Conservation (phyloP, 2,113 vertebrate genomes). For the Ceratotherium simum region DNA sequence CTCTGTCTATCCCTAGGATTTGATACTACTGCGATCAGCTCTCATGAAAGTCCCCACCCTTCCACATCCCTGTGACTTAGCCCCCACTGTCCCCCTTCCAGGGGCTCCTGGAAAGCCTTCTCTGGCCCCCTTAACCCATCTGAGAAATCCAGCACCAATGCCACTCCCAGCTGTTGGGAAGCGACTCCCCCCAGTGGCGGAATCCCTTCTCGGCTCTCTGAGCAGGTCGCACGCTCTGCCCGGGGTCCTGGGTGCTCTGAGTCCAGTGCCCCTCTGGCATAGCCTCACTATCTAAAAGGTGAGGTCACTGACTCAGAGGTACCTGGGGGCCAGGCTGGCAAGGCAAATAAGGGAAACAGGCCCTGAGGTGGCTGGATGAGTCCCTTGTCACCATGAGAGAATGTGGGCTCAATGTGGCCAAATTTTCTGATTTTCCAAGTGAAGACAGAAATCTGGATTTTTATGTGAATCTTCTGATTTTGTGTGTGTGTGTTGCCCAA, state of each 20-base stretch:
- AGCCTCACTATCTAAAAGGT: neutral
- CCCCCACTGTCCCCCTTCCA: neutral
- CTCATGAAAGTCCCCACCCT: rapidly evolving
- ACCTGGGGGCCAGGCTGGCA: neutral
- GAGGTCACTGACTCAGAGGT: neutral
- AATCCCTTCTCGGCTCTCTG: neutral
- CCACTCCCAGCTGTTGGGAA: neutral
- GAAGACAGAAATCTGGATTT: neutral
- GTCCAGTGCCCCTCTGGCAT: neutral
- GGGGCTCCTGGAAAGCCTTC: neutral
- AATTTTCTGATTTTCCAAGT: neutral
- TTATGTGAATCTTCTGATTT: neutral
- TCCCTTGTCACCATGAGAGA: neutral
- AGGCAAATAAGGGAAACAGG: too few species aligned
- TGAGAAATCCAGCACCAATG: neutral
- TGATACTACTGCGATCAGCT: neutral
- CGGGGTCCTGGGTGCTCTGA: neutral
- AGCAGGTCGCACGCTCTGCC: neutral
- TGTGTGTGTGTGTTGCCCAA: neutral
- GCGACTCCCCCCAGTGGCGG: neutral
- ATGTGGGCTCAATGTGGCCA: neutral
- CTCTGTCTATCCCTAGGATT: neutral
- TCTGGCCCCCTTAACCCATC: neutral
- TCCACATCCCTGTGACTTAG: neutral
- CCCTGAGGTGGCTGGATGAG: neutral